A percentile compares a stretch with the other conserved stretches of the same genome.
phyloP scores from a whole-genome alignment of 1,140 invertebrate species.

The Drosophila rhopaloa region DNA sequence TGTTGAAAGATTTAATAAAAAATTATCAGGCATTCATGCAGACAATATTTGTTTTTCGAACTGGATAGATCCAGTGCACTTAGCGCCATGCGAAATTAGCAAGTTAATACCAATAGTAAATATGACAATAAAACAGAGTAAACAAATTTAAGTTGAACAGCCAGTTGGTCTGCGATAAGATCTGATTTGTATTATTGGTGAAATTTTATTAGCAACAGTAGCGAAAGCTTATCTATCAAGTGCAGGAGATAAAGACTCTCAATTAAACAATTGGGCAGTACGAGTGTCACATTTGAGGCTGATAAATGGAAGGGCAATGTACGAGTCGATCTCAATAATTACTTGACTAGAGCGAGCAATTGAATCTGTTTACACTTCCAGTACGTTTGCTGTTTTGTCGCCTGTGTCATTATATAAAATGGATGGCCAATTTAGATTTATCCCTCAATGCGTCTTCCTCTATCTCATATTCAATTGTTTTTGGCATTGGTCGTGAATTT shows the following conservation, averaged over 20 bases:
- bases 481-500: background rate
- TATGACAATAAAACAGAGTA: conserved; percentile 34
- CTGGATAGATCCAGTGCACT: conserved; percentile 79
- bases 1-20: conserved; percentile 18
- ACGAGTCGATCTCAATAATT: conserved; percentile 13
- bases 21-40: conserved; percentile 21
- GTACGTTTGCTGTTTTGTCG: conserved; percentile 3
- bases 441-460: background rate
- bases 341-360: conserved; percentile 3
- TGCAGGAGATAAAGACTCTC: conserved; percentile 6
- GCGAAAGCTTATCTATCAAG: conserved; percentile 37
- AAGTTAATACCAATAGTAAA: conserved; percentile 40
- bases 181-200: conserved; percentile 30
- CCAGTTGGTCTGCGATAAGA: conserved; percentile 41
- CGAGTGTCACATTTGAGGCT: conserved; percentile 21
- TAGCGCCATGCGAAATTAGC: conserved; percentile 61
- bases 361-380: conserved; percentile 3
- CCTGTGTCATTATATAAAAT: conserved; percentile 20
- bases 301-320: conserved; percentile 40
- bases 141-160: conserved; percentile 24
- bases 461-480: background rate
- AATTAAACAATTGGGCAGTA: conserved; percentile 11
- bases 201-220: conserved; percentile 27
- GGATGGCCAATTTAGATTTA: conserved; percentile 13
- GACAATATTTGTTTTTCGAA: conserved; percentile 62